Evolutionary conservation across 2,888 invertebrate species (phyloP).

Genomic region (Andricus curvator): DNA sequence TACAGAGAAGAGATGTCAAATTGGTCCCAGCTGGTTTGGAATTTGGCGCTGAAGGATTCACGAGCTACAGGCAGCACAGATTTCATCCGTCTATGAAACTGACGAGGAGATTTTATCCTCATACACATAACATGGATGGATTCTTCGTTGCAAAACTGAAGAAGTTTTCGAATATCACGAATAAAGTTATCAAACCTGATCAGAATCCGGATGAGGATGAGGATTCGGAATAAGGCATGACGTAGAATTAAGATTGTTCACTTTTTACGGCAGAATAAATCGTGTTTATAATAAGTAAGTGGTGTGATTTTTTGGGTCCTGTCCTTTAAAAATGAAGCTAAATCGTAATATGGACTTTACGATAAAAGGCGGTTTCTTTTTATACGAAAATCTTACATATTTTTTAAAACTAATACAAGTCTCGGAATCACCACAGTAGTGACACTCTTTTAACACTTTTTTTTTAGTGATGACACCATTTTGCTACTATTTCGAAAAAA

Average conservation of each 20-base stretch:
- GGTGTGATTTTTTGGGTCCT: not conserved
- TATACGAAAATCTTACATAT: no score
- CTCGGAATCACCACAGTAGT: no score
- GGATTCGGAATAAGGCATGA: not conserved
- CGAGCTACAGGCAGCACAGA: constrained; percentile 89
- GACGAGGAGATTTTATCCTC: constrained; percentile 96
- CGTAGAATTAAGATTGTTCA: not conserved
- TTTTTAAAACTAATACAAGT: no score
- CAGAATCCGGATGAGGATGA: constrained; percentile 71
- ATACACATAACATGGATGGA: constrained; percentile 99
- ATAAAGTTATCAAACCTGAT: constrained; percentile 15
- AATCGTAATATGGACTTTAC: no score
- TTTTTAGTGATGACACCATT: no score
- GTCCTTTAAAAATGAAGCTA: no score
- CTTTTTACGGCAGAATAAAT: constrained; percentile 4
- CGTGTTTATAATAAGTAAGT: not conserved
- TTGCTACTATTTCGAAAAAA: no score
- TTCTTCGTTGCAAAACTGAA: constrained; percentile 99
- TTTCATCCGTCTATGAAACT: constrained; percentile 95
- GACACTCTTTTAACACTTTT: no score
- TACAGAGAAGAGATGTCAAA: constrained; percentile 96
- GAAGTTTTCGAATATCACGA: constrained; percentile 92
- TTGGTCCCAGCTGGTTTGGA: constrained; percentile 95
- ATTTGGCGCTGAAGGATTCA: constrained; percentile 97
- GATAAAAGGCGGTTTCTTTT: no score